Evolutionary conservation across 1,140 invertebrate species (phyloP), one percentile per base, ranked within the genome.

Genomic region (Belonocnema kinseyi): DNA sequence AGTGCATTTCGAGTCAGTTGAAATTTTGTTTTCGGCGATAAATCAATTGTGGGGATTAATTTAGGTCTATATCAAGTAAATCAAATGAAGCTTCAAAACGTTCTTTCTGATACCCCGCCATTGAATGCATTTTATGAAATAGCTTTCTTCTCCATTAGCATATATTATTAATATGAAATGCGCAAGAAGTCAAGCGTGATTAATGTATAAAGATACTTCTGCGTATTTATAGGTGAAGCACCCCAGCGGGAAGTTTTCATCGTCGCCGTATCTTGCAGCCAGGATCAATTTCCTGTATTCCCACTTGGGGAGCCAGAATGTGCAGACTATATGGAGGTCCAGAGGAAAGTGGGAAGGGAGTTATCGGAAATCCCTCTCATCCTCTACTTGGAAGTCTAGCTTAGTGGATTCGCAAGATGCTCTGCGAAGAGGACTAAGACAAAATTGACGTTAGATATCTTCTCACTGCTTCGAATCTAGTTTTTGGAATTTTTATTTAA

Each of bases 251-350:
- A 82, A 85, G 82, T 82, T 83, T 85, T 81, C 78, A 80, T 75
- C 79, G 75, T 74, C 76, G 26, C 26, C 73, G 78, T 85, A 83
- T 83, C 81, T 81, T 54, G 71, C 46, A 77, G 71, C 77, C 76
- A 74, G 78, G 82, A 85, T 84, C 81, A 80, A 84, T 84, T 85
- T 84, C 80, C 82, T 80, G 80, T 79, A 83, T 85, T 83, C 82
- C 76, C 75, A 51, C 12, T 16, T 17, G 77, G 76, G 73, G 76
- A 75, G 77, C 75, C 79, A 83, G 72, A 76, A 78, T 77, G 72
- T 77, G 76, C 58, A 78, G 74, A 77, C 77, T 75, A 75, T 77
- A 76, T 56, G 78, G 53, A 79, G 72, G 75, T 80, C 77, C 17
- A 40, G 40, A 66, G 61, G 61, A 66, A 66, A 40, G 61, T 66